Evolutionary conservation across 2,797 vertebrate species (phyloP).

Genomic region (Streptopelia turtur): DNA sequence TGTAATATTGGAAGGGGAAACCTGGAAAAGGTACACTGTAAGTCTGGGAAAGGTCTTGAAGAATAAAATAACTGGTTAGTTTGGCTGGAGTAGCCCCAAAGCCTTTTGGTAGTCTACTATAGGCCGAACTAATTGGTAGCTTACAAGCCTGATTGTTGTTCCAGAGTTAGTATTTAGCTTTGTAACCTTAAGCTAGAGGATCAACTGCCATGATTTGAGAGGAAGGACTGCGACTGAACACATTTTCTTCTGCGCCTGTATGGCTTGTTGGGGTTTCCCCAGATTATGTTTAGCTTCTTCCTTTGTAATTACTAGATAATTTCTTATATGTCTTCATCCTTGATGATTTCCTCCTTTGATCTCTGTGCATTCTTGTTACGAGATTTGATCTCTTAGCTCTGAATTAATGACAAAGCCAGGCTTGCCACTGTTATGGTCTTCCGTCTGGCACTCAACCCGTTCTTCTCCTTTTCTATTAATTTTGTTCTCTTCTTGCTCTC

Average conservation of each 20-base stretch:
- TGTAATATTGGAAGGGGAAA: background rate
- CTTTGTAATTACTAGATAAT: background rate
- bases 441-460: background rate
- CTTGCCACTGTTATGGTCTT: background rate
- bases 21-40: background rate
- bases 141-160: background rate
- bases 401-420: background rate
- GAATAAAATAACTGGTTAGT: background rate
- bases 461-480: background rate
- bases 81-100: background rate
- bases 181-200: background rate
- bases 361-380: rapidly evolving
- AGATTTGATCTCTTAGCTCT: background rate
- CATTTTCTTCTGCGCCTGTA: background rate
- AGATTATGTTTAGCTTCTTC: background rate
- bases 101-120: background rate
- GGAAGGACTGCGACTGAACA: background rate
- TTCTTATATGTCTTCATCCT: background rate
- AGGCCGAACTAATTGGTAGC: background rate
- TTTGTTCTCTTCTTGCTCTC: background rate
- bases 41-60: background rate
- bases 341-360: background rate
- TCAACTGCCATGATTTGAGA: background rate
- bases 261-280: background rate
- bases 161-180: background rate